These are phyloP conservation scores for Dicrurus megarhynchus DNA, from an alignment of 2,113 vertebrate genomes.

Conservation along the genomic window DNA sequence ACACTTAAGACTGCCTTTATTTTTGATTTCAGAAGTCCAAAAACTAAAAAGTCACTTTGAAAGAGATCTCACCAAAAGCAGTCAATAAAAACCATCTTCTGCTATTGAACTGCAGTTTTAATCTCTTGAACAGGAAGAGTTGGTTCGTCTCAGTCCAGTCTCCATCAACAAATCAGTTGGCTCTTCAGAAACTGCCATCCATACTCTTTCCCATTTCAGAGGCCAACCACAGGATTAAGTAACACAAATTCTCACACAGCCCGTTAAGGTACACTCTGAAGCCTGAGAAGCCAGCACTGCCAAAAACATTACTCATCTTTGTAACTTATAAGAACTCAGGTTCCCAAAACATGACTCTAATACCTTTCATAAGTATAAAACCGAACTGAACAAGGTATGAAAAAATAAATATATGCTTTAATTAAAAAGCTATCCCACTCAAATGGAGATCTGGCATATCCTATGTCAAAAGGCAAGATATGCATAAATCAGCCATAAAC, in stretches of 20 bases:
- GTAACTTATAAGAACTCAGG: background rate
- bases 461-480: background rate
- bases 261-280: background rate
- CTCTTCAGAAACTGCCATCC: background rate
- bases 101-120: background rate
- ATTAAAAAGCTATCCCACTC: background rate
- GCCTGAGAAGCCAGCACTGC: background rate
- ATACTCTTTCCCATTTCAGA: background rate
- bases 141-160: background rate
- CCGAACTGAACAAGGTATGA: background rate
- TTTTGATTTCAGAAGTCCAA: background rate
- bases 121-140: background rate
- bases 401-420: background rate
- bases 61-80: background rate
- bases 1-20: background rate
- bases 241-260: background rate
- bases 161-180: background rate
- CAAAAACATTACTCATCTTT: background rate
- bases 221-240: background rate
- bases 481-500: background rate
- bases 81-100: background rate
- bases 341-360: background rate
- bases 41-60: background rate
- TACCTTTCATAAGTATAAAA: background rate
- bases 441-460: background rate